phyloP scores from a whole-genome alignment of 1,140 invertebrate species.

The Chymomyza costata region DNA sequence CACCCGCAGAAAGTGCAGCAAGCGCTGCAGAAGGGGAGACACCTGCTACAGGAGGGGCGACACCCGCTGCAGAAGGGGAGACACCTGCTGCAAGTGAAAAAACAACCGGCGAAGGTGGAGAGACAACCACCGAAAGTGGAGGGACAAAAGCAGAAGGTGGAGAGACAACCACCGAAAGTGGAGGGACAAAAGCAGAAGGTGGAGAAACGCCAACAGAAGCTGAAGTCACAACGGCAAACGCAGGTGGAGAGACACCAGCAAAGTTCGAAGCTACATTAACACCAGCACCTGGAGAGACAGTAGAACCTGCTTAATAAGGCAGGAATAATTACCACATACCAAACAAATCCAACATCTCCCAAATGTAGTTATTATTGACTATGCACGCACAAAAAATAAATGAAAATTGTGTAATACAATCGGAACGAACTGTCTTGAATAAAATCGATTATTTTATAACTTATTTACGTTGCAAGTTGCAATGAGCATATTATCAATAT shows the following conservation, averaged over 20 bases:
- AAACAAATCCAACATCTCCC: too few relatives aligned
- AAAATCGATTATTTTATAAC: too few relatives aligned
- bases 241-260: neutral
- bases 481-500: too few relatives aligned
- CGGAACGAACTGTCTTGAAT: too few relatives aligned
- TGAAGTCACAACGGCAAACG: neutral
- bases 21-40: neutral
- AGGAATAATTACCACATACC: too few relatives aligned
- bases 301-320: neutral
- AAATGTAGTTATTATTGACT: too few relatives aligned
- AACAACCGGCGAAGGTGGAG: too few relatives aligned
- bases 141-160: neutral
- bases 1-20: neutral
- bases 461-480: too few relatives aligned
- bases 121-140: neutral
- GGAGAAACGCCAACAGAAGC: neutral
- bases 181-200: neutral
- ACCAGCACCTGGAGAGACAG: neutral
- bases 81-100: neutral
- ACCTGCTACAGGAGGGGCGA: too few relatives aligned
- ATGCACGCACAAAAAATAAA: slow-evolving; percentile 12
- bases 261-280: neutral
- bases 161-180: neutral
- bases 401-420: neutral
- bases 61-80: neutral